phyloP scores from a whole-genome alignment of 2,888 invertebrate genomes.

The Dioctria rufipes region DNA sequence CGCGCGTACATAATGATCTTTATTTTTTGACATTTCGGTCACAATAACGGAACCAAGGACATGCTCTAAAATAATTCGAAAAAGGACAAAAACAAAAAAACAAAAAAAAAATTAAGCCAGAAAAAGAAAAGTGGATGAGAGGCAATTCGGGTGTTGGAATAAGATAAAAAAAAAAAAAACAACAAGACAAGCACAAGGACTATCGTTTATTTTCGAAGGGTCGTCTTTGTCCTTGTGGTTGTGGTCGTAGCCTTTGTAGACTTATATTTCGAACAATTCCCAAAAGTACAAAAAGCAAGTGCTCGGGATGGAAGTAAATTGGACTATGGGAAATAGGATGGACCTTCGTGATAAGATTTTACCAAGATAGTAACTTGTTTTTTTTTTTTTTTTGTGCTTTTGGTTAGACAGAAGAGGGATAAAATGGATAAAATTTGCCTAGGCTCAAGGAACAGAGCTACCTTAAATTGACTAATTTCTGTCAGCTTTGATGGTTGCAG shows the following conservation, averaged over 20 bases:
- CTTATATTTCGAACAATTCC: slow-evolving; percentile 39
- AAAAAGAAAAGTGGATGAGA: not conserved
- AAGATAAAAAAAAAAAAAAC: slow-evolving; percentile 14
- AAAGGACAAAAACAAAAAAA: slow-evolving; percentile 9
- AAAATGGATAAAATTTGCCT: slow-evolving; percentile 7
- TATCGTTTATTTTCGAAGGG: slow-evolving; percentile 9
- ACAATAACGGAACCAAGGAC: slow-evolving; percentile 20
- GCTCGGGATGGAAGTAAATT: slow-evolving; percentile 6
- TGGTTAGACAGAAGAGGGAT: no score
- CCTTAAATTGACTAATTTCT: slow-evolving; percentile 38
- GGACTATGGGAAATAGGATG: slow-evolving; percentile 14
- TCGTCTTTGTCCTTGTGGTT: not conserved
- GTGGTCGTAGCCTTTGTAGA: not conserved
- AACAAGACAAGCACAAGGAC: not conserved
- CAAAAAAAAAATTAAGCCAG: not conserved
- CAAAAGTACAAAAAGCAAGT: not conserved
- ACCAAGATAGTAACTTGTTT: slow-evolving; percentile 29
- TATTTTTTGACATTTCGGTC: slow-evolving; percentile 5
- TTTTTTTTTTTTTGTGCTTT: not conserved
- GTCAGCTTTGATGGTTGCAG: not conserved
- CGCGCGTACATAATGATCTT: slow-evolving; percentile 8
- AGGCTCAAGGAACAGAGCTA: not conserved
- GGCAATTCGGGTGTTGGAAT: not conserved
- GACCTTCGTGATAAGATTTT: slow-evolving; percentile 11
- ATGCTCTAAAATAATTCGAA: slow-evolving; percentile 10